Conservation (phyloP, 2,113 vertebrate species). For the Capreolus pygargus region DNA sequence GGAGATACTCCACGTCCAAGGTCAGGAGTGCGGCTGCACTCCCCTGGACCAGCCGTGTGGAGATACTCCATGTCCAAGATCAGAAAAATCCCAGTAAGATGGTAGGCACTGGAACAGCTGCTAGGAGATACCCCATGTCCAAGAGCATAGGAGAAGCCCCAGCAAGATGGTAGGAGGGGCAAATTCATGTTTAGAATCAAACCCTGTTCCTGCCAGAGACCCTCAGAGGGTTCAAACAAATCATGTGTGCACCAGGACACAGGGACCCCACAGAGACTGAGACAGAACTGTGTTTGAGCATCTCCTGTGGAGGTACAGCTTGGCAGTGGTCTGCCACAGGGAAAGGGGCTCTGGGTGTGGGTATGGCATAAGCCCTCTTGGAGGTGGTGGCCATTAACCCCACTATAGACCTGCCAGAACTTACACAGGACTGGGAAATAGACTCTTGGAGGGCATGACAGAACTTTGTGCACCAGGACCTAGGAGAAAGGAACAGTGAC, state of each 20-base stretch:
- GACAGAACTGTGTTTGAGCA: not conserved
- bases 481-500: not conserved
- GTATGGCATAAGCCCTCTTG: not conserved
- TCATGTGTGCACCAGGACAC: not conserved
- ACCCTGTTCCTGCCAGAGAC: not conserved
- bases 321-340: not conserved
- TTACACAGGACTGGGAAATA: not conserved
- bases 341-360: not conserved
- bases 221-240: not conserved
- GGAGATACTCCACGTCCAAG: not conserved
- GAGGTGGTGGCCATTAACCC: not conserved
- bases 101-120: not conserved
- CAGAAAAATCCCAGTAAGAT: not conserved
- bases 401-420: not conserved
- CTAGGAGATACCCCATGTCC: not conserved
- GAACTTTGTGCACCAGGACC: not conserved
- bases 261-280: not conserved
- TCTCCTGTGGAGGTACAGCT: not conserved
- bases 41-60: no score
- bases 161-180: not conserved
- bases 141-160: not conserved
- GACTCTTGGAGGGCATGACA: not conserved
- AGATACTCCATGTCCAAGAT: not conserved
- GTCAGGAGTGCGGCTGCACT: no score
- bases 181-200: fast-evolving